These are phyloP conservation scores for Dastarcus helophoroides DNA, from an alignment of 2,888 invertebrate genomes.

Conservation along the genomic window DNA sequence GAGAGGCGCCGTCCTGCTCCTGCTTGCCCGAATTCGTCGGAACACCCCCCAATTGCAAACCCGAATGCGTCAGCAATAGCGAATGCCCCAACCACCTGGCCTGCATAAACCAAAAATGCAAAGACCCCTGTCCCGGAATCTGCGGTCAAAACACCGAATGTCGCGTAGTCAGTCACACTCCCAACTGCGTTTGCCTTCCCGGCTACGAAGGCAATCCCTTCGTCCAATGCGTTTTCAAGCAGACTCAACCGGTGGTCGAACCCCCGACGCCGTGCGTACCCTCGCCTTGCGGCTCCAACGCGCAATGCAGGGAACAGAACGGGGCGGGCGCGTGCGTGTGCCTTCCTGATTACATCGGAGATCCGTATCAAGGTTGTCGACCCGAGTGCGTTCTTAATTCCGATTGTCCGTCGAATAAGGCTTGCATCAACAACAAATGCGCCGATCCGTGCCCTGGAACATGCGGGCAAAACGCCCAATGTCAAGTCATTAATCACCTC, in stretches of 20 bases:
- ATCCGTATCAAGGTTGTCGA: constrained; percentile 58
- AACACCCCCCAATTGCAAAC: constrained; percentile 41
- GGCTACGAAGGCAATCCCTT: constrained; percentile 56
- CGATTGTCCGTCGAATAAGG: constrained; percentile 36
- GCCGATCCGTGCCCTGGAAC: constrained; percentile 43
- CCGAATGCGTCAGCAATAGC: constrained; percentile 60
- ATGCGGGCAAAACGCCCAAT: constrained; percentile 41
- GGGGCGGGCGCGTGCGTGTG: constrained; percentile 61
- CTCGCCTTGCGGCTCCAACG: constrained; percentile 56
- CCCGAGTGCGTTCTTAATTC: constrained; percentile 36
- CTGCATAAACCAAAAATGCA: constrained; percentile 63
- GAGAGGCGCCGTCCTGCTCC: constrained; percentile 43
- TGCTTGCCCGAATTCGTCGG: constrained; percentile 40
- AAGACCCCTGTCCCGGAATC: constrained; percentile 58
- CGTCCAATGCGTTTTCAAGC: constrained; percentile 38
- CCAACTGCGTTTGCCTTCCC: constrained; percentile 59
- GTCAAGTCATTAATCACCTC: constrained; percentile 44
- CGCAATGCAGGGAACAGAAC: constrained; percentile 55
- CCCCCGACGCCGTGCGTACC: constrained; percentile 25
- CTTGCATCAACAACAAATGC: constrained; percentile 44
- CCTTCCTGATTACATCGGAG: constrained; percentile 58
- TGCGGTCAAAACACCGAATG: constrained; percentile 66
- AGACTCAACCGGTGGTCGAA: constrained; percentile 11
- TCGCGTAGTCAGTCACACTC: constrained; percentile 62
- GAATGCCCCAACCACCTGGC: constrained; percentile 60